phyloP scores from a whole-genome alignment of 2,797 vertebrate species.

The Chrosomus eos region DNA sequence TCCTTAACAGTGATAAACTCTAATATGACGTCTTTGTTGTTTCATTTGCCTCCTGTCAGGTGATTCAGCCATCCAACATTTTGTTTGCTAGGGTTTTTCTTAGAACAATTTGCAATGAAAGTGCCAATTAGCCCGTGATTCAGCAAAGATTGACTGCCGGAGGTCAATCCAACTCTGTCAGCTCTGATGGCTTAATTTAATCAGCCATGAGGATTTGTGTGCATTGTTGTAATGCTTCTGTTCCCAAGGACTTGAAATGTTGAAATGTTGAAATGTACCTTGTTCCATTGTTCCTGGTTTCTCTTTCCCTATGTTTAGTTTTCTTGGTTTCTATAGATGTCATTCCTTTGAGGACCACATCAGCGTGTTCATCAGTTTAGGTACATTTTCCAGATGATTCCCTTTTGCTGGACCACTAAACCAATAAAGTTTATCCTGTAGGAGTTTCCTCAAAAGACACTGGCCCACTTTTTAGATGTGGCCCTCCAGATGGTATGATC shows the following conservation, averaged over 20 bases:
- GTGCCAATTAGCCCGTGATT: conserved; percentile 61
- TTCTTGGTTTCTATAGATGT: neutral
- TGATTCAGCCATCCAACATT: conserved; percentile 64
- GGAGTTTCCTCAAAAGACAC: neutral
- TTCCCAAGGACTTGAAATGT: neutral
- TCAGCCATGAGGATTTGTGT: conserved; percentile 47
- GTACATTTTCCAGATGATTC: neutral
- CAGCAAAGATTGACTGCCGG: conserved; percentile 59
- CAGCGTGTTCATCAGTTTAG: neutral
- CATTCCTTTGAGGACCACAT: neutral
- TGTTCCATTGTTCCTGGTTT: neutral
- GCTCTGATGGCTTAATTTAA: conserved; percentile 60
- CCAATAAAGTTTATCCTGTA: neutral
- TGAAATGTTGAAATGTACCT: neutral
- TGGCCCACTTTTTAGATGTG: neutral
- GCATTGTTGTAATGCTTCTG: neutral
- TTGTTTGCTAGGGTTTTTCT: conserved; percentile 64
- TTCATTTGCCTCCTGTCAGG: conserved; percentile 68
- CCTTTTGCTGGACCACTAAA: neutral
- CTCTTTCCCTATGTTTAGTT: neutral
- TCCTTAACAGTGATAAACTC: conserved; percentile 2
- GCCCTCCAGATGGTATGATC: neutral
- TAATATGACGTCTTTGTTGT: conserved; percentile 63
- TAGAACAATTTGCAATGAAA: conserved; percentile 60
- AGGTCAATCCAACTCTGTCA: conserved; percentile 55